These are phyloP conservation scores for Geococcyx californianus DNA, from an alignment of 2,113 vertebrate species.

Conservation along the genomic window DNA sequence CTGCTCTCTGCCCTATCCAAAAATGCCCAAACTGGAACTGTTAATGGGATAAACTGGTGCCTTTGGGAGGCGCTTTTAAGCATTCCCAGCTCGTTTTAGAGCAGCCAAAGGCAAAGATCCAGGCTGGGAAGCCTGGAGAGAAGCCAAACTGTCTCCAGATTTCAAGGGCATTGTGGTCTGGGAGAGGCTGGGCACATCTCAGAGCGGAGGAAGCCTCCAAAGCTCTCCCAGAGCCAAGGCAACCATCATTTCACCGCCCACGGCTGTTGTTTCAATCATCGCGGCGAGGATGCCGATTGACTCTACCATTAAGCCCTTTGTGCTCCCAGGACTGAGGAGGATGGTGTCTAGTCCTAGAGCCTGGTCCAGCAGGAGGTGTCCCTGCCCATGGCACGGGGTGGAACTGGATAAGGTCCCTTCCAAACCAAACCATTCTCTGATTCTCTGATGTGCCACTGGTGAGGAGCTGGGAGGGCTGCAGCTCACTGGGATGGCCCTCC, in stretches of 20 bases:
- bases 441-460: no score
- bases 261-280: neutral
- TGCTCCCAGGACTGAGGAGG: no score
- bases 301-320: no score
- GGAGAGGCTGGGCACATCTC: neutral
- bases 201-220: neutral
- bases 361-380: no score
- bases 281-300: neutral
- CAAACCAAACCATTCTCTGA: no score
- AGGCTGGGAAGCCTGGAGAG: neutral
- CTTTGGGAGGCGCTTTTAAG: neutral
- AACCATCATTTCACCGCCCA: fast-evolving
- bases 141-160: neutral
- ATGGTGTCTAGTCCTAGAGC: no score
- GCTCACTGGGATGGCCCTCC: no score
- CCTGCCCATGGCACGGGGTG: no score
- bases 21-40: neutral
- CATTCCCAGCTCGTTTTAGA: fast-evolving
- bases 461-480: neutral
- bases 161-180: no score
- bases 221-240: neutral
- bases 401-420: no score
- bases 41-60: no score
- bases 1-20: neutral
- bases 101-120: neutral